phyloP scores from a whole-genome alignment of 1,140 invertebrate species.

The Drosophila nikananu region DNA sequence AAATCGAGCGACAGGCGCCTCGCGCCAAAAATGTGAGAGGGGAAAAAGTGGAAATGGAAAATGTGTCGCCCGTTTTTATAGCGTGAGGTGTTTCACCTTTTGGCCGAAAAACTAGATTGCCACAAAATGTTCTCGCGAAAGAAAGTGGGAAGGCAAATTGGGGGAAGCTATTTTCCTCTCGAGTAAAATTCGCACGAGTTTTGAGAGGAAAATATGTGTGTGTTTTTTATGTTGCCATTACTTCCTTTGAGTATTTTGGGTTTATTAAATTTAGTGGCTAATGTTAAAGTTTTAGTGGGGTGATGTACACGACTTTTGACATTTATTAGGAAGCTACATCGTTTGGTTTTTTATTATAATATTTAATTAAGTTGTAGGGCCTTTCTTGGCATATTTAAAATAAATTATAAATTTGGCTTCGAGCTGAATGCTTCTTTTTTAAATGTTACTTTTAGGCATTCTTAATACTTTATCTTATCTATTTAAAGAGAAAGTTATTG shows the following conservation, averaged over 20 bases:
- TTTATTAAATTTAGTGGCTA: background rate
- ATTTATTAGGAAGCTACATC: background rate
- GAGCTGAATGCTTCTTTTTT: background rate
- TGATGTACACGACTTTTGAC: background rate
- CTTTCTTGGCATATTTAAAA: background rate
- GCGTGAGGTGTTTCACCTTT: slow-evolving; percentile 73
- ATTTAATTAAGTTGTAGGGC: background rate
- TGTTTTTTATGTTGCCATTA: background rate
- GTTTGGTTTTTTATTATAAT: background rate
- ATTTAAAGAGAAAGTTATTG: background rate
- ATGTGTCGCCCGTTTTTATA: slow-evolving; percentile 62
- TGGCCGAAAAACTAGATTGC: slow-evolving; percentile 52
- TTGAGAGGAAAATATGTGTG: background rate
- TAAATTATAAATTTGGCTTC: background rate
- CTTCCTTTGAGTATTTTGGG: background rate
- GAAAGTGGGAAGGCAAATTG: background rate
- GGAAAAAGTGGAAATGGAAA: slow-evolving; percentile 40
- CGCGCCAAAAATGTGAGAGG: slow-evolving; percentile 49
- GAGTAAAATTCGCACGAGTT: background rate
- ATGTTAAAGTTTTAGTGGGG: background rate
- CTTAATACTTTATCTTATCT: background rate
- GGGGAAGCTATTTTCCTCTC: background rate
- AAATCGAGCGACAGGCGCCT: slow-evolving; percentile 66
- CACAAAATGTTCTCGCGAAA: slow-evolving; percentile 1
- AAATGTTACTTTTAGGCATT: background rate